Percentiles rank a stretch among this genome's conserved stretches.
These are phyloP conservation scores for Paratilapia polleni DNA, from an alignment of 2,113 vertebrate species.

Conservation along the genomic window DNA sequence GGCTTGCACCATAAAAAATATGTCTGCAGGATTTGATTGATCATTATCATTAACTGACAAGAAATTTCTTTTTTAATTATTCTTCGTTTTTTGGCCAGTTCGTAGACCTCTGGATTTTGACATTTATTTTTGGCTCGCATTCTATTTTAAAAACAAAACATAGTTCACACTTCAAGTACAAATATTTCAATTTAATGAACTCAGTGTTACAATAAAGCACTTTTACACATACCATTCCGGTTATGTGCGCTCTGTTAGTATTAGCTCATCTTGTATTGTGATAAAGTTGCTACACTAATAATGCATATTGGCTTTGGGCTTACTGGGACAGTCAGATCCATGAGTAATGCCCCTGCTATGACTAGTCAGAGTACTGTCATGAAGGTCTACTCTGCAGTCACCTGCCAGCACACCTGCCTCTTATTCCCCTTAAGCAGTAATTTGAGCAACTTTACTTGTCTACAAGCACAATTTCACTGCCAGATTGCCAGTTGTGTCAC, in stretches of 20 bases:
- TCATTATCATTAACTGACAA: background rate
- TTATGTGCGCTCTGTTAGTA: background rate
- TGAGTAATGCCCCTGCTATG: background rate
- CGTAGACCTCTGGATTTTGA: background rate
- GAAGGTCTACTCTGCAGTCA: background rate
- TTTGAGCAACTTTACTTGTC: too few species aligned
- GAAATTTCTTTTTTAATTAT: background rate
- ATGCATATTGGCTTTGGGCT: background rate
- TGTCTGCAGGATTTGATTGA: background rate
- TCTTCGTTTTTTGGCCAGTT: background rate
- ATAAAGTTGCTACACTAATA: background rate
- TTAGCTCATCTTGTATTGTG: background rate
- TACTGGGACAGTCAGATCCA: background rate
- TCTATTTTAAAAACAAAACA: background rate
- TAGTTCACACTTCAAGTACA: background rate
- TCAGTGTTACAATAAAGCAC: background rate
- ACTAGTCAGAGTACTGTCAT: background rate
- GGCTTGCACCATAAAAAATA: background rate
- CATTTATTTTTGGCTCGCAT: background rate
- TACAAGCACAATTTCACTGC: too few species aligned
- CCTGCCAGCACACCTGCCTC: background rate
- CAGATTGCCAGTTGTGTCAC: background rate
- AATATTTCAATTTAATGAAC: background rate
- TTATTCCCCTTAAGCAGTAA: background rate
- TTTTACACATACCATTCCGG: background rate